Base-by-base conservation (phyloP, 2,888 invertebrate species). In the Timema podura region DNA sequence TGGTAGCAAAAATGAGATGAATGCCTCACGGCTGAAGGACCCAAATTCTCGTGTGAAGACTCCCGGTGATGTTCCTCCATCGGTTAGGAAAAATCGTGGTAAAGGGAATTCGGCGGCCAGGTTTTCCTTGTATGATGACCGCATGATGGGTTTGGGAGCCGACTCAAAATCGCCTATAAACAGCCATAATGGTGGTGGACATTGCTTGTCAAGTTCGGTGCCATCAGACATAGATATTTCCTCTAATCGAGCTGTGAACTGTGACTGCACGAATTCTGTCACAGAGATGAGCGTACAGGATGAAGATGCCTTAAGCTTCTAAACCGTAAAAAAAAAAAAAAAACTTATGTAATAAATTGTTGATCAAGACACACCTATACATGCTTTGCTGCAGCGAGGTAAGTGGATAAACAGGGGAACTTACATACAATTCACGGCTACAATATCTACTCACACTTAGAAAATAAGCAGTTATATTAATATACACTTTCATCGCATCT, bases 41-140 rank as follows among this genome's bases (percentile, higher is more conserved):
- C 91, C 91, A 0, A 89, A 91, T 30, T 89, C 89, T 65, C 84
- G 92, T 66, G 89, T 92, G 0, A 92, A 93, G 78, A 93, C 92
- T 0, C 92, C 93, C 0, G 92, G 92, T 0, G 93, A 93, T 79
- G 85, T 92, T 46, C 92, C 92, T 0, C 89, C 91, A 0, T 91
- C 92, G 0, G 90, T 92, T 0, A 80, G 92, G 13, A 86, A 89
- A 75, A 84, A 89, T 5, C 85, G 85, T 57, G 84, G 88, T 73
- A 89, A 89, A 1, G 87, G 88, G 61, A 89, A 90, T 74, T 86
- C 82, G 7, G 74, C 78, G 6, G 83, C 84, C 5, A 81, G 95
- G 74, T 87, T 95, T 76, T 95, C 95, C 64, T 82, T 95, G 30
- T 95, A 94, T 77, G 94, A 95, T 77, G 95, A 95, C 79, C 85